A percentile compares a stretch with the other conserved stretches of the same genome.
Conservation (phyloP, 2,113 vertebrate species). For the Aix galericulata region DNA sequence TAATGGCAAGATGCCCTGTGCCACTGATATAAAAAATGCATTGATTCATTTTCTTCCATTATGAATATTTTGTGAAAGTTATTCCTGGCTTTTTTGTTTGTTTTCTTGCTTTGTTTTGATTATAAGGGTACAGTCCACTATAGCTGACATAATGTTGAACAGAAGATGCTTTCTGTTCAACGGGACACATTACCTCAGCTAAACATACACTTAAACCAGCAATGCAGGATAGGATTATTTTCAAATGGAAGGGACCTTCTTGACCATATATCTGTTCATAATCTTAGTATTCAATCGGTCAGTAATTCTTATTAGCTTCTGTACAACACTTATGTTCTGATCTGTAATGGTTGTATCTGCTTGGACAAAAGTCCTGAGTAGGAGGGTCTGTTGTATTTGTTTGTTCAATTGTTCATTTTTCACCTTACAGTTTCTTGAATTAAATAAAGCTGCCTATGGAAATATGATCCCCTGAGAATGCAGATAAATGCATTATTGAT, state of each 20-base stretch:
- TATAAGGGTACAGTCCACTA: background rate
- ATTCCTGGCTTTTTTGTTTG: background rate
- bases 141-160: fast-evolving
- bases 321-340: background rate
- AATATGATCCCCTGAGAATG: background rate
- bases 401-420: background rate
- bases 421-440: background rate
- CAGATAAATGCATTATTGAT: constrained; percentile 30
- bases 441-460: constrained; percentile 1
- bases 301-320: background rate
- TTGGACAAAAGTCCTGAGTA: background rate
- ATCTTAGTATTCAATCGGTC: background rate
- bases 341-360: background rate
- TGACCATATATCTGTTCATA: background rate
- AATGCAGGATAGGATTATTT: background rate
- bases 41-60: background rate
- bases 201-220: background rate
- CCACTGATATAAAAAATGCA: background rate
- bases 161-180: background rate
- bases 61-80: background rate
- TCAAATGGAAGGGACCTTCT: background rate
- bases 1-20: background rate
- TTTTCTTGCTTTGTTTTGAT: background rate
- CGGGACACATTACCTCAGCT: background rate
- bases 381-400: background rate